Evolutionary conservation across 2,888 invertebrate genomes (phyloP), one percentile per base, ranked within the genome.

Genomic region (Hirtodrosophila alboralis): DNA sequence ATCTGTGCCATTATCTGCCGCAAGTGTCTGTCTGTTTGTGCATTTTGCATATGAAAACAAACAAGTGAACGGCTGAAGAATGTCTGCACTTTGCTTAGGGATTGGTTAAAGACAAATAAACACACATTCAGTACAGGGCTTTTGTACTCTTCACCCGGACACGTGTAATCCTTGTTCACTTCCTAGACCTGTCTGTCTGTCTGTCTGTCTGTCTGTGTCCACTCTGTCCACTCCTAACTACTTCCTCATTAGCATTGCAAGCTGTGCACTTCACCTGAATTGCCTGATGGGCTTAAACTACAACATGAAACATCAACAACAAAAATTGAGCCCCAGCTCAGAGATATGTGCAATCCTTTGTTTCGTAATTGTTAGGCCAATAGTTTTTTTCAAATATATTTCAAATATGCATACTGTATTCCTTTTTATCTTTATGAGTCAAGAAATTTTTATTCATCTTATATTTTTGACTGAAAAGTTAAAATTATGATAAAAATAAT

Each of bases 11-110:
- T 70, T 71, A 71, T 70, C 58, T 48, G 54, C 37, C 27, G 57
- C 68, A 53, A 72, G 72, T 59, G 63, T 38, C 23, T 36, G 38
- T 26, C 67, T 52, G 54, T 65, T 60, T 69, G 66, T 77, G 48
- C 77, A 74, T 57, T 85, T 85, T 85, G 84, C 79, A 79, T 79
- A 85, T 69, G 83, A 75, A 78, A 85, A 83, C 69, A 85, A 83
- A 81, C 68, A 85, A 84, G 72, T 77, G 78, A 67, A 59, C 45
- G 43, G 40, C 51, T 72, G 59, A 12, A 41, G 21, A 23, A 16
- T 43, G 44, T 62, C 45, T 54, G 13, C 34, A 16, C 18, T 57
- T 41, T 27, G 34, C 18, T 57, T 41, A 23, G 34, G 9, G 27
- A 14, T 54, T 23, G 65, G 63, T 53, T 76, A 45, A 33, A 49